Evolutionary conservation across 2,113 vertebrate species (phyloP), one percentile per base, ranked within the genome.

Genomic region (Hypomesus transpacificus): DNA sequence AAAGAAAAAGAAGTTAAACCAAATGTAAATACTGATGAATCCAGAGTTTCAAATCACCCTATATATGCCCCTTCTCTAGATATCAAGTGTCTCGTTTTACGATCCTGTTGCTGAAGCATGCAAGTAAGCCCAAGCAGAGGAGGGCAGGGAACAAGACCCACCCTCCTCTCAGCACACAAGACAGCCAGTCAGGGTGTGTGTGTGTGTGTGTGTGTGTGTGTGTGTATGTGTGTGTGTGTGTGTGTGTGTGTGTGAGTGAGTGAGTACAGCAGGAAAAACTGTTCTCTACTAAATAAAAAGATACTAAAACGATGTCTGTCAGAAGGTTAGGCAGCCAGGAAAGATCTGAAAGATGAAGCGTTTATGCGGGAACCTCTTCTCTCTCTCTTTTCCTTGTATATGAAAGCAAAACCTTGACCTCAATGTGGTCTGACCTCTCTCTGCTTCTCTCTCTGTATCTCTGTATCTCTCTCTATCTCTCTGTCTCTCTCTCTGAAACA

Each of bases 1-100:
- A 85, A 80, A 82, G 63, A 65, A 26, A 68, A 75, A 85, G 78
- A 85, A 70, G 65, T 46, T 46, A 82, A 80, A 66, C 81, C 82
- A 14, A 54, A 53, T 18, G 24, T 22, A 60, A 34, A 34, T 50
- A 57, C 54, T 34, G 52, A 21, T 28, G 31, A 13, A 39, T 28
- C 28, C 73, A 62, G n/a, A 53, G 22, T 26, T 17, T 59, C 39
- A 46, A 46, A 46, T 46, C 9, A 9, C 39, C 31, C 31, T 1
- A 34, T 5, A 7, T 34, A 34, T 34, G 31, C 31, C 31, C 31
- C 31, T 6, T 34, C 31, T 34, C 31, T 5, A 3, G 31, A 34
- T 34, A 34, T 34, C 24, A 26, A 26, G 24, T 26, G 24, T 26
- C 31, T 34, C 1, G 31, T 34, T 34, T 34, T 34, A 34, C 4